Evolutionary conservation across 2,888 invertebrate genomes (phyloP).

Genomic region (Hydropsyche betteni): DNA sequence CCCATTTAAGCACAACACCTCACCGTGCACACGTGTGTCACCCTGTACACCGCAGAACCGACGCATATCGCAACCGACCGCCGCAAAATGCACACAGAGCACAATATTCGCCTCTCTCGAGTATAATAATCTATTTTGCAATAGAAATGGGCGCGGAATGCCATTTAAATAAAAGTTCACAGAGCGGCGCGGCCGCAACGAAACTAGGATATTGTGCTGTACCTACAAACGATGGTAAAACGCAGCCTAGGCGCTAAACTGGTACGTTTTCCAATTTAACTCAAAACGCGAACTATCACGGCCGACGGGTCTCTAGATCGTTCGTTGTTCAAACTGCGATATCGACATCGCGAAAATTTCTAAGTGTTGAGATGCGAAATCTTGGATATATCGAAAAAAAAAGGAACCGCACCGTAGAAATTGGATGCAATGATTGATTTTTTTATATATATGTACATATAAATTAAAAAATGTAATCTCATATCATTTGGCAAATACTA

Average conservation of each 20-base stretch:
- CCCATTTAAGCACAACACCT: no score
- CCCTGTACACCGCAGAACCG: no score
- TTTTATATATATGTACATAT: no score
- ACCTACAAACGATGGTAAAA: background rate
- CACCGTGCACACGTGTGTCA: no score
- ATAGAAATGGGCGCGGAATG: constrained; percentile 33
- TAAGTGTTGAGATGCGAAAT: background rate
- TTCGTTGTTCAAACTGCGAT: background rate
- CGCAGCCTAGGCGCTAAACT: constrained; percentile 16
- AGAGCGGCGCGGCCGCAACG: constrained; percentile 6
- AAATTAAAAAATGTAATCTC: background rate
- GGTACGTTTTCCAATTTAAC: constrained; percentile 33
- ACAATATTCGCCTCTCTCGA: no score
- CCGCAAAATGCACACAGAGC: no score
- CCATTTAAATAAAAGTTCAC: constrained; percentile 31
- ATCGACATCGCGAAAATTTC: background rate
- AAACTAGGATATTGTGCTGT: constrained; percentile 24
- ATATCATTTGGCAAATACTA: background rate
- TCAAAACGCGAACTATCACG: constrained; percentile 30
- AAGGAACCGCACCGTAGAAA: no score
- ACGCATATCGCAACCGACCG: no score
- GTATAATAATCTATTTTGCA: constrained; percentile 25
- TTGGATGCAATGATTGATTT: no score
- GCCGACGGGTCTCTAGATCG: constrained; percentile 23
- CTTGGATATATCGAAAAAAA: no score